Percentiles rank a stretch among this genome's conserved stretches.
Conservation (phyloP, 2,113 vertebrate genomes). For the Epinephelus lanceolatus region DNA sequence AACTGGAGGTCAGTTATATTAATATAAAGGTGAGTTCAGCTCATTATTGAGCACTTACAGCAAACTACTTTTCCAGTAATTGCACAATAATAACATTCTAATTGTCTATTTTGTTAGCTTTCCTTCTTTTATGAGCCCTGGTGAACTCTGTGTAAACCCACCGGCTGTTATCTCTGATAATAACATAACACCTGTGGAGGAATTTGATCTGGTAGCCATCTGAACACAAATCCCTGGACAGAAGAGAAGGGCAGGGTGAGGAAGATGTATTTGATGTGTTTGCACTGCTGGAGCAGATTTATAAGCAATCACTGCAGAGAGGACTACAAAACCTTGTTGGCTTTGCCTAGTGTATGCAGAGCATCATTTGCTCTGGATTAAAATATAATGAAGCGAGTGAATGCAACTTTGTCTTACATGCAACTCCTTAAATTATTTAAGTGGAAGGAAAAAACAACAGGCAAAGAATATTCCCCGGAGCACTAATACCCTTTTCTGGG, state of each 20-base stretch:
- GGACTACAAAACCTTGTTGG: slow-evolving; percentile 55
- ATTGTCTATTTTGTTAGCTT: slow-evolving; percentile 29
- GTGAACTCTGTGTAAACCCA: slow-evolving; percentile 59
- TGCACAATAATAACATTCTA: slow-evolving; percentile 39
- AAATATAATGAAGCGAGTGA: slow-evolving; percentile 86
- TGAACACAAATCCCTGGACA: slow-evolving; percentile 45
- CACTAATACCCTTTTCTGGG: slow-evolving; percentile 70
- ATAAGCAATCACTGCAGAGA: slow-evolving; percentile 49
- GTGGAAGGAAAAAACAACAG: slow-evolving; percentile 71
- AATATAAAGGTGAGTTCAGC: slow-evolving; percentile 18
- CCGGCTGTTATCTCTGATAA: slow-evolving; percentile 62
- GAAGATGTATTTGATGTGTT: slow-evolving; percentile 41
- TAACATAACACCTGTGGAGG: slow-evolving; percentile 64
- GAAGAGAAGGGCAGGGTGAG: slow-evolving; percentile 38
- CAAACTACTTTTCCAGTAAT: slow-evolving; percentile 16
- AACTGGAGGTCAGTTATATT: slow-evolving; percentile 26
- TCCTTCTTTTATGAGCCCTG: slow-evolving; percentile 20
- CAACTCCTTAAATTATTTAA: slow-evolving; percentile 84
- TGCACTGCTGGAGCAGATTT: slow-evolving; percentile 54
- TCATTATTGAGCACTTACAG: slow-evolving; percentile 14
- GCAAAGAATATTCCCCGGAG: slow-evolving; percentile 74
- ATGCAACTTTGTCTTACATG: slow-evolving; percentile 85
- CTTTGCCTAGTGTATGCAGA: slow-evolving; percentile 65
- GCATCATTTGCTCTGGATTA: slow-evolving; percentile 81
- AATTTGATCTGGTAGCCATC: slow-evolving; percentile 63